These are phyloP conservation scores for Oryzaephilus surinamensis DNA, from an alignment of 1,140 invertebrate genomes.

Conservation along the genomic window DNA sequence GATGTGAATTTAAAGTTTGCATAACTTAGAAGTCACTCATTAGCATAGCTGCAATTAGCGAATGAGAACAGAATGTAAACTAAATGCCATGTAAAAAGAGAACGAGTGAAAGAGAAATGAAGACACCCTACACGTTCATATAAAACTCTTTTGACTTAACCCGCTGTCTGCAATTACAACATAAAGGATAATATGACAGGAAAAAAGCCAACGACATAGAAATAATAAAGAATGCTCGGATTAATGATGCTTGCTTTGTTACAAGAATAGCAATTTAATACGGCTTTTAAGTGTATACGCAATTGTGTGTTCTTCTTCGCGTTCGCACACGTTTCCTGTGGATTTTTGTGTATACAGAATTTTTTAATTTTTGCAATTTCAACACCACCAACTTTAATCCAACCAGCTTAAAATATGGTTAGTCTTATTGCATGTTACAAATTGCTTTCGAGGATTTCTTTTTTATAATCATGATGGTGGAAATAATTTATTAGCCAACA, in stretches of 20 bases:
- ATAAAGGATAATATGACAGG: constrained; percentile 21
- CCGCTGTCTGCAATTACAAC: constrained; percentile 19
- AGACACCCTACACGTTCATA: too few relatives aligned
- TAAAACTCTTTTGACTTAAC: constrained; percentile 15
- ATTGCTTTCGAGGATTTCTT: too few relatives aligned
- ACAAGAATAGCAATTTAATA: constrained; percentile 7
- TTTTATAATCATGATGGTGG: too few relatives aligned
- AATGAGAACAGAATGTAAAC: constrained; percentile 18
- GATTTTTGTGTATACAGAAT: too few relatives aligned
- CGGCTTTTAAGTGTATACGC: constrained; percentile 14
- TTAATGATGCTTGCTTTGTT: constrained; percentile 21
- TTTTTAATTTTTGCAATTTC: too few relatives aligned
- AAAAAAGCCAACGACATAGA: constrained; percentile 23
- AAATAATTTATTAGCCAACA: too few relatives aligned
- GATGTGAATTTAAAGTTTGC: constrained; percentile 26
- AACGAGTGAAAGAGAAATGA: too few relatives aligned
- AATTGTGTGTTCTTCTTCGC: constrained; percentile 9
- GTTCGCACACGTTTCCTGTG: too few relatives aligned
- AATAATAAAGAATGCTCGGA: constrained; percentile 23
- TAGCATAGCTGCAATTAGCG: constrained; percentile 23
- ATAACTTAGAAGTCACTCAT: constrained; percentile 20
- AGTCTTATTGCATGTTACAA: too few relatives aligned
- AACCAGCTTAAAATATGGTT: too few relatives aligned
- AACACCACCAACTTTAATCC: too few relatives aligned
- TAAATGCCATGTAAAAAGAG: too few relatives aligned